A percentile compares a stretch with the other conserved stretches of the same genome.
Evolutionary conservation across 2,113 vertebrate species (phyloP).

Genomic region (Campylorhamphus procurvoides): DNA sequence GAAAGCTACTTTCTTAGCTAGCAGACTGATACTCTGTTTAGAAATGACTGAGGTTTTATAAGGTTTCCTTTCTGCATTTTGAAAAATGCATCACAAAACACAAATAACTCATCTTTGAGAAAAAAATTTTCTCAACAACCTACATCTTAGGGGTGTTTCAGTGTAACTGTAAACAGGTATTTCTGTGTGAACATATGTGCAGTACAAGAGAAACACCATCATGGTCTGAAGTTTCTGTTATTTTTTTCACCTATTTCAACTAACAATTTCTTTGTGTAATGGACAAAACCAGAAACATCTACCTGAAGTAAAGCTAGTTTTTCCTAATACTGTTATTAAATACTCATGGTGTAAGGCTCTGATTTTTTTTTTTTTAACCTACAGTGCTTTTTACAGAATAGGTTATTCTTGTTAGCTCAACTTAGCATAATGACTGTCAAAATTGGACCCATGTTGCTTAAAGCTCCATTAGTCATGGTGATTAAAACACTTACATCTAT

Average conservation of each 20-base stretch:
- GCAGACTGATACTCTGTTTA: background rate
- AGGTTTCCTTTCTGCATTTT: background rate
- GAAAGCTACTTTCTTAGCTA: background rate
- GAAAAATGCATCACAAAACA: background rate
- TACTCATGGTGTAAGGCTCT: background rate
- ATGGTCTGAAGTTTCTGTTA: background rate
- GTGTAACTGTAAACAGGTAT: background rate
- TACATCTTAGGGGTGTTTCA: background rate
- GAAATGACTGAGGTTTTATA: background rate
- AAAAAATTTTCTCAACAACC: background rate
- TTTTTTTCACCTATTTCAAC: background rate
- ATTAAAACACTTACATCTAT: background rate
- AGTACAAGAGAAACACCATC: background rate
- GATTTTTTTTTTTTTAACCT: background rate
- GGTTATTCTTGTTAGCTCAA: background rate
- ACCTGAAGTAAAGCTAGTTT: background rate
- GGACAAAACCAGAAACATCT: background rate
- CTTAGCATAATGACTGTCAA: background rate
- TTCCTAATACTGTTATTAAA: background rate
- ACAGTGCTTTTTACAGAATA: background rate
- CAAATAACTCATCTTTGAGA: background rate
- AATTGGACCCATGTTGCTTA: background rate
- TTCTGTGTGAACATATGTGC: background rate
- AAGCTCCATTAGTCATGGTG: background rate
- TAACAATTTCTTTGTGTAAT: background rate